Evolutionary conservation across 1,140 invertebrate species (phyloP).

Genomic region (Hylaeus anthracinus): DNA sequence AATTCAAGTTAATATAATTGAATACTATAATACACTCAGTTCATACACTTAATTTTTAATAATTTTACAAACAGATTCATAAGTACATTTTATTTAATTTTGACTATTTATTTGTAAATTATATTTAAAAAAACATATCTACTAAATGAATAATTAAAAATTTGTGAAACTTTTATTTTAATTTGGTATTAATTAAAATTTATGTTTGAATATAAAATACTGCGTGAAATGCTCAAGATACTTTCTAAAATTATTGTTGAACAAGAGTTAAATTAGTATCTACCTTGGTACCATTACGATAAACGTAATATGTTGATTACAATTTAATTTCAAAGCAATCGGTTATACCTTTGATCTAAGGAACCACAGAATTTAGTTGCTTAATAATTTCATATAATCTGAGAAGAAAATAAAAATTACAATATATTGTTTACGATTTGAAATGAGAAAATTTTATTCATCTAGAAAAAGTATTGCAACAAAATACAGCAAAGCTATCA

Average conservation of each 20-base stretch:
- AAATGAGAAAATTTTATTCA: background rate
- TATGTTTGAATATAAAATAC: background rate
- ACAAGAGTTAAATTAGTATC: background rate
- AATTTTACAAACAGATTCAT: slow-evolving; percentile 4
- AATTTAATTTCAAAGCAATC: background rate
- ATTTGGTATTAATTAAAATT: background rate
- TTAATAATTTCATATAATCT: background rate
- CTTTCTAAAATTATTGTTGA: background rate
- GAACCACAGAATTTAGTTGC: background rate
- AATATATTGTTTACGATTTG: background rate
- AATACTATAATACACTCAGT: slow-evolving; percentile 23
- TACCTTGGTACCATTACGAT: too few relatives aligned
- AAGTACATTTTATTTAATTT: background rate
- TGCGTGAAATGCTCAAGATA: background rate
- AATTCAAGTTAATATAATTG: slow-evolving; percentile 42
- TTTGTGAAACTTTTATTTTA: background rate
- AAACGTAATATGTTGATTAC: too few relatives aligned
- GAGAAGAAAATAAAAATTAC: background rate
- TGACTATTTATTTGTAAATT: slow-evolving; percentile 8
- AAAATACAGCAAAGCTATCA: background rate
- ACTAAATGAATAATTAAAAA: background rate
- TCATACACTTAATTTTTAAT: slow-evolving; percentile 12
- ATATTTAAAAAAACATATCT: background rate
- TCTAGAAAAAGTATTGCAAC: background rate
- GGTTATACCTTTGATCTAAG: background rate